Conservation (phyloP, 2,113 vertebrate genomes). For the Malaclemys terrapin region DNA sequence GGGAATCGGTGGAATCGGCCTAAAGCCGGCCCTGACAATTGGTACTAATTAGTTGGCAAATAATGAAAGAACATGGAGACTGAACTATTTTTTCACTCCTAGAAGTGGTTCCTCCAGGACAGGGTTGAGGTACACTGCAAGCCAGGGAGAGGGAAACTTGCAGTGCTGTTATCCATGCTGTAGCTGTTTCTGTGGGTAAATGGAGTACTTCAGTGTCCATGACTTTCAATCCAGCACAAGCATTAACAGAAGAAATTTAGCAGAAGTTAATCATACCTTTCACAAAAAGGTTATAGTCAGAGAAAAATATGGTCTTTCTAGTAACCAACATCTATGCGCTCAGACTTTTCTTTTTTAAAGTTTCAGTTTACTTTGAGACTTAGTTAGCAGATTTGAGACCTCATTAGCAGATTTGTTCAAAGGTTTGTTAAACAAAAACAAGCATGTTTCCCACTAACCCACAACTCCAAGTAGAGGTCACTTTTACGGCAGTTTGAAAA, state of each 20-base stretch:
- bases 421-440: background rate
- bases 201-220: background rate
- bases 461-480: background rate
- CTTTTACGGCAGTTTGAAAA: background rate
- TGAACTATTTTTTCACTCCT: background rate
- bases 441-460: background rate
- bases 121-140: background rate
- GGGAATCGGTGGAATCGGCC: too few species aligned
- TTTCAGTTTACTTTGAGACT: background rate
- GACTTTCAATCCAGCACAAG: background rate
- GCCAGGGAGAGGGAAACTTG: background rate
- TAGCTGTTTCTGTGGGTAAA: background rate
- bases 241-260: background rate
- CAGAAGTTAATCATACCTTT: background rate
- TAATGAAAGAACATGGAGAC: background rate
- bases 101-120: background rate
- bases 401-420: too few species aligned
- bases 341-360: background rate
- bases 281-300: background rate
- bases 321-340: background rate
- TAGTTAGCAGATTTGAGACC: background rate
- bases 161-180: background rate
- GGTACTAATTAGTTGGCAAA: background rate
- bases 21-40: too few species aligned
- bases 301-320: background rate